Percentiles rank a stretch among this genome's conserved stretches.
Evolutionary conservation across 2,888 invertebrate genomes (phyloP).

Genomic region (Conistra vaccinii): DNA sequence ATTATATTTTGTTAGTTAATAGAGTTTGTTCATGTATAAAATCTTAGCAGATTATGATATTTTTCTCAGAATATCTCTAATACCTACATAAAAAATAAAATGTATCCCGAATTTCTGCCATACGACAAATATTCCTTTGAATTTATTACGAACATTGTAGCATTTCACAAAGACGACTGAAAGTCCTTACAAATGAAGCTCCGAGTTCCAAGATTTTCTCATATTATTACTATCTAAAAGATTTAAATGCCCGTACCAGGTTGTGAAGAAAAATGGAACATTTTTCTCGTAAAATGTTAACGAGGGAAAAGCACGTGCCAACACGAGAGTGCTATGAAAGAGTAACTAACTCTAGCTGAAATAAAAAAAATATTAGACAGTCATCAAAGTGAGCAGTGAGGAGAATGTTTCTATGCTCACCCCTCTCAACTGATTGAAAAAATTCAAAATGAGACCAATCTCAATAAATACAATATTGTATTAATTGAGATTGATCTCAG

Average conservation of each 20-base stretch:
- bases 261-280: not conserved
- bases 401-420: too few species aligned
- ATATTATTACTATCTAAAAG: not conserved
- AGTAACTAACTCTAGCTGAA: not conserved
- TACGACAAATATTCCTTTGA: not conserved
- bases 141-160: not conserved
- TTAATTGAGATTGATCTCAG: not conserved
- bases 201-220: not conserved
- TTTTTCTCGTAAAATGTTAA: too few species aligned
- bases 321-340: too few species aligned
- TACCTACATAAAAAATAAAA: not conserved
- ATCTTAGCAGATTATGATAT: not conserved
- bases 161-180: not conserved
- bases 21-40: accelerated
- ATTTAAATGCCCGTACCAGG: not conserved
- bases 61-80: too few species aligned
- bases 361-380: too few species aligned
- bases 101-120: not conserved
- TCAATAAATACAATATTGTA: not conserved
- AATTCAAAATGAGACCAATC: too few species aligned
- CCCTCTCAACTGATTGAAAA: too few species aligned
- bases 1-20: not conserved
- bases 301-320: too few species aligned
- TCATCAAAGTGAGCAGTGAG: too few species aligned
- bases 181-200: not conserved